phyloP scores from a whole-genome alignment of 2,113 vertebrate species.

The Sus scrofa region T2T-Sscrofa CM000813.6:25719501-25720000 shows the following conservation, averaged over 20 bases:
- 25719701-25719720: not conserved
- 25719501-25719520: too few species aligned
- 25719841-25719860: conserved; percentile 30
- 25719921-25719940: conserved; percentile 71
- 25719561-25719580: not conserved
- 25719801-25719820: not conserved
- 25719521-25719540: too few species aligned
- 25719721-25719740: not conserved
- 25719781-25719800: not conserved
- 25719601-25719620: not conserved
- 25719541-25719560: too few species aligned
- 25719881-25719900: conserved; percentile 50
- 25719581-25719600: not conserved
- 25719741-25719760: not conserved
- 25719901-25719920: conserved; percentile 61
- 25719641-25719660: not conserved
- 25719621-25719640: not conserved
- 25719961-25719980: conserved; percentile 43
- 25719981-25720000: conserved; percentile 34
- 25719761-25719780: not conserved
- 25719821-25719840: conserved; percentile 10
- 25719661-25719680: not conserved
- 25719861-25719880: not conserved
- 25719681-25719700: not conserved
- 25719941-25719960: conserved; percentile 69